Percentiles rank a stretch among this genome's conserved stretches.
These are phyloP conservation scores for Hypanus sabinus DNA, from an alignment of 2,113 vertebrate genomes.

Conservation along the genomic window DNA sequence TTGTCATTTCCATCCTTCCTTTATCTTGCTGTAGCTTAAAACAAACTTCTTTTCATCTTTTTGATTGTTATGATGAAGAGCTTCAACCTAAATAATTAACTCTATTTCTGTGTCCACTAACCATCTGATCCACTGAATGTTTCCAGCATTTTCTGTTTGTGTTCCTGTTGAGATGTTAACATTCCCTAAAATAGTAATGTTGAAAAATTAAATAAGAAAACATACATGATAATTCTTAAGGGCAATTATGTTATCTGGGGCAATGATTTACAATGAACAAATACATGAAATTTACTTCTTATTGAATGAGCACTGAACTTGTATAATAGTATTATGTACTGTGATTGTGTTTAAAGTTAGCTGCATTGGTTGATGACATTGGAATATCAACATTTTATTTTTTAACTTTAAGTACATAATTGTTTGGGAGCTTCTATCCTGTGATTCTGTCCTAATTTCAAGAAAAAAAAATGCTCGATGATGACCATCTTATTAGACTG, in stretches of 20 bases:
- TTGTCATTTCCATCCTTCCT: too few species aligned
- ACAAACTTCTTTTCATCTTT: too few species aligned
- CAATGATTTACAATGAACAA: neutral
- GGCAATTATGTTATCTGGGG: neutral
- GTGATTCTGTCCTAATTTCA: neutral
- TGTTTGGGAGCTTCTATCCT: neutral
- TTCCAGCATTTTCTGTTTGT: too few species aligned
- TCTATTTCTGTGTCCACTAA: too few species aligned
- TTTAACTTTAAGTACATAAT: neutral
- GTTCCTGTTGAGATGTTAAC: neutral
- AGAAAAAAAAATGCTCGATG: slow-evolving; percentile 1
- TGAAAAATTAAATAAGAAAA: neutral
- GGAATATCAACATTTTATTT: neutral
- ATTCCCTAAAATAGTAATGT: neutral
- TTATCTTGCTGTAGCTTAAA: too few species aligned
- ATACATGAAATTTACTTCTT: neutral
- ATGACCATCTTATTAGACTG: neutral
- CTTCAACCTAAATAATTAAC: too few species aligned
- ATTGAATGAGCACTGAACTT: neutral
- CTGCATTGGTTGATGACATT: neutral
- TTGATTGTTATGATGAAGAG: too few species aligned
- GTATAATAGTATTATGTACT: neutral
- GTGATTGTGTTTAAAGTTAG: neutral
- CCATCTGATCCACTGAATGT: too few species aligned
- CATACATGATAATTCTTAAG: neutral